These are phyloP conservation scores for Neomorphus geoffroyi DNA, from an alignment of 2,797 vertebrate genomes.

Conservation along the genomic window DNA sequence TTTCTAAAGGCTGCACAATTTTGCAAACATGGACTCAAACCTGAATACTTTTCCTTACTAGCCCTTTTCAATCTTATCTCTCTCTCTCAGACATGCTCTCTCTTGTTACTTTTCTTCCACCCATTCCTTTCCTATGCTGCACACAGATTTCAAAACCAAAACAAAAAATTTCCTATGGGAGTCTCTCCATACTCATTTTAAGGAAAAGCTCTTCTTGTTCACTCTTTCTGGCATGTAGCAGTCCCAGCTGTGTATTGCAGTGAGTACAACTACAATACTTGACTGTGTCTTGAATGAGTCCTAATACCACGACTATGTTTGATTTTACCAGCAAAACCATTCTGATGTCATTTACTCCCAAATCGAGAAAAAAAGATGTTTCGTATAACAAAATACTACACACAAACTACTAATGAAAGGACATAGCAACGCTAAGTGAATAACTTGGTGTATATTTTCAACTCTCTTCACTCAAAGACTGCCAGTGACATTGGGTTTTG, in stretches of 20 bases:
- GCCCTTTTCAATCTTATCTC: conserved; percentile 57
- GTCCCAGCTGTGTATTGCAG: conserved; percentile 50
- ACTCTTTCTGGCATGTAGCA: conserved; percentile 42
- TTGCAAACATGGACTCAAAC: conserved; percentile 12
- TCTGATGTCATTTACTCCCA: not conserved
- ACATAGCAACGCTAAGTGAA: not conserved
- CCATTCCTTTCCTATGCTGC: conserved; percentile 43
- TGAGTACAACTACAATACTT: not conserved
- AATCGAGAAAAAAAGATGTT: not conserved
- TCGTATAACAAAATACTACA: not conserved
- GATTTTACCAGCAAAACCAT: conserved; percentile 27
- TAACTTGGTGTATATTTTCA: not conserved
- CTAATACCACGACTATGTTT: conserved; percentile 38
- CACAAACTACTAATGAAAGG: not conserved
- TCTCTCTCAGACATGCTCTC: conserved; percentile 40
- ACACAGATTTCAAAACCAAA: conserved; percentile 23
- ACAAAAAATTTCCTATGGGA: conserved; percentile 44
- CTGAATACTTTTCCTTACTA: conserved; percentile 30
- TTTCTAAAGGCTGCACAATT: not conserved
- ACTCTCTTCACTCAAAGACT: not conserved
- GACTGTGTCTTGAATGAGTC: not conserved
- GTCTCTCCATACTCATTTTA: not conserved
- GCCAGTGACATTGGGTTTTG: not conserved
- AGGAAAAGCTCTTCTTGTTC: conserved; percentile 37
- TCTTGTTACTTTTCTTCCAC: conserved; percentile 60